A percentile compares a stretch with the other conserved stretches of the same genome.
These are phyloP conservation scores for Perca flavescens DNA, from an alignment of 2,113 vertebrate species.

Conservation along the genomic window DNA sequence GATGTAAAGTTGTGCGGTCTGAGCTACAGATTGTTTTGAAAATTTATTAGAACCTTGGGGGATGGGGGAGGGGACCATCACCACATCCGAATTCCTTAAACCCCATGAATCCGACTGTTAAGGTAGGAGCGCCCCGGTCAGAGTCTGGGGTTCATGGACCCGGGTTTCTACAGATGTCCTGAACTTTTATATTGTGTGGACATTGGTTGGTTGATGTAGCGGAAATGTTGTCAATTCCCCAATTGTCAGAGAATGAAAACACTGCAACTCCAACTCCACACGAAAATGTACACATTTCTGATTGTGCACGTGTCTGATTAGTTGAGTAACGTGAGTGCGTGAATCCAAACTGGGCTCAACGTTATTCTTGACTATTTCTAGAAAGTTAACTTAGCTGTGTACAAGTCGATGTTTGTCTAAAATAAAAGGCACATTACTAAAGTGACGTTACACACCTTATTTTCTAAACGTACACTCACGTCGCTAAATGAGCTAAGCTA, in stretches of 20 bases:
- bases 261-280: slow-evolving; percentile 22
- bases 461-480: slow-evolving; percentile 9
- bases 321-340: slow-evolving; percentile 77
- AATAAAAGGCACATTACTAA: not conserved
- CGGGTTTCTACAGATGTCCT: not conserved
- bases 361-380: not conserved
- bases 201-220: not conserved
- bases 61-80: slow-evolving; percentile 68
- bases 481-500: slow-evolving; percentile 30
- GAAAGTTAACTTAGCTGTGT: no score
- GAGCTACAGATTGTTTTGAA: slow-evolving; percentile 29
- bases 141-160: slow-evolving; percentile 10
- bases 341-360: slow-evolving; percentile 22
- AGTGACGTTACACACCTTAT: not conserved
- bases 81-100: slow-evolving; percentile 85
- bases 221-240: not conserved
- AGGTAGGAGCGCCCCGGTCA: slow-evolving; percentile 47
- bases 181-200: not conserved
- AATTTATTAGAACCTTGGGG: slow-evolving; percentile 39
- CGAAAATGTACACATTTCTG: slow-evolving; percentile 43
- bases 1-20: slow-evolving; percentile 17
- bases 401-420: not conserved
- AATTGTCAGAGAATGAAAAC: not conserved
- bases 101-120: slow-evolving; percentile 69
- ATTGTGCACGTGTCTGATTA: slow-evolving; percentile 73